phyloP scores from a whole-genome alignment of 2,888 invertebrate genomes.

The Kuschelorhynchus macadamiae region DNA sequence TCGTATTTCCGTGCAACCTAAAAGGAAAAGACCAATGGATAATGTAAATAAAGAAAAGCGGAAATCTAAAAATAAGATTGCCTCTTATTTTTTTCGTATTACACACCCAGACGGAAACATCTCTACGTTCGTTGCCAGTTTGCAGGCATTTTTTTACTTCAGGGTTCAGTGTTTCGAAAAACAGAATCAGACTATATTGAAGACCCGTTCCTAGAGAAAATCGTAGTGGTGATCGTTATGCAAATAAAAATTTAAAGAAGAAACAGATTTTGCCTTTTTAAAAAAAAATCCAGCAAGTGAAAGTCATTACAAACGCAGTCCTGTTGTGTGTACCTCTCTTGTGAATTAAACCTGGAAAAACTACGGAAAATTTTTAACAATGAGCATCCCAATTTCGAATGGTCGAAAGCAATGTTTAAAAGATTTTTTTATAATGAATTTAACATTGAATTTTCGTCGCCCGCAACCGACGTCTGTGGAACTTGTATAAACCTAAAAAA shows the following conservation, averaged over 20 bases:
- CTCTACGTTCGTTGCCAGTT: slow-evolving; percentile 15
- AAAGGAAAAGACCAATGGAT: slow-evolving; percentile 6
- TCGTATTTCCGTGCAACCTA: no score
- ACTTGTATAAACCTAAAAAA: slow-evolving; percentile 22
- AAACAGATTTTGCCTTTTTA: slow-evolving; percentile 9
- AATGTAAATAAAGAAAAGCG: slow-evolving; percentile 4
- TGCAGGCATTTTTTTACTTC: slow-evolving; percentile 15
- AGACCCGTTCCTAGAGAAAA: slow-evolving; percentile 13
- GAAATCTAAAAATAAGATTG: slow-evolving; percentile 14
- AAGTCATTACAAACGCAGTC: slow-evolving; percentile 18
- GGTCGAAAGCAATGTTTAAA: slow-evolving; percentile 5
- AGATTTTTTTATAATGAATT: slow-evolving; percentile 35
- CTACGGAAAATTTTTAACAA: slow-evolving; percentile 4
- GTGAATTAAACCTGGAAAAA: slow-evolving; percentile 10
- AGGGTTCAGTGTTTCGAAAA: slow-evolving; percentile 14
- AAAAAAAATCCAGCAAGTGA: background rate
- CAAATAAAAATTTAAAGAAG: slow-evolving; percentile 7
- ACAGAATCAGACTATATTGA: slow-evolving; percentile 17
- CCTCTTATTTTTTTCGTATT: slow-evolving; percentile 18
- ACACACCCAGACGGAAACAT: slow-evolving; percentile 9
- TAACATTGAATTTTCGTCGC: slow-evolving; percentile 50
- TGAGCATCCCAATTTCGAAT: slow-evolving; percentile 1
- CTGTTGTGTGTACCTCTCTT: slow-evolving; percentile 8
- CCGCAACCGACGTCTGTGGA: slow-evolving; percentile 43
- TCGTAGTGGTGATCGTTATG: slow-evolving; percentile 9